A percentile compares a stretch with the other conserved stretches of the same genome.
These are phyloP conservation scores for Sardinella longiceps DNA, from an alignment of 2,797 vertebrate genomes.

Conservation along the genomic window DNA sequence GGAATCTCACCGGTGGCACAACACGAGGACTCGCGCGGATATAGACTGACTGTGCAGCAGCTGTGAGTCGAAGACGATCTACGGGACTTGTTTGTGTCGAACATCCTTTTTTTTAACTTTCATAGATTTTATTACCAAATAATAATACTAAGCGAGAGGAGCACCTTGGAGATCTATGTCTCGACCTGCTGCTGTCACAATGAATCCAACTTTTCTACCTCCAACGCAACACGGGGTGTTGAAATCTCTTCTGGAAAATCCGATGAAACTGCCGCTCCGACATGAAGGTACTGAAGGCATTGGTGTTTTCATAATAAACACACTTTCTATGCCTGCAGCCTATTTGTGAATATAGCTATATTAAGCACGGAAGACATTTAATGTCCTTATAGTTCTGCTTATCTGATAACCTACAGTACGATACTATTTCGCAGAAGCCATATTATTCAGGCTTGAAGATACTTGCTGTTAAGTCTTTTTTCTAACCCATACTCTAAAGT, in stretches of 20 bases:
- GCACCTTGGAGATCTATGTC: constrained; percentile 76
- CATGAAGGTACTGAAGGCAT: constrained; percentile 76
- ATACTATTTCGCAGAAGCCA: too few relatives aligned
- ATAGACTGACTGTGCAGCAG: neutral
- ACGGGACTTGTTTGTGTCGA: neutral
- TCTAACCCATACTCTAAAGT: too few relatives aligned
- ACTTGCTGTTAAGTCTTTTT: too few relatives aligned
- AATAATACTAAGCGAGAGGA: constrained; percentile 8
- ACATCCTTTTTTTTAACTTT: neutral
- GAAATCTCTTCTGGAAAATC: constrained; percentile 88
- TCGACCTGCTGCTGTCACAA: constrained; percentile 78
- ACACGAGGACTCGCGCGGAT: neutral
- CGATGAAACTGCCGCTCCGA: constrained; percentile 83
- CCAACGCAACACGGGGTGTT: constrained; percentile 86
- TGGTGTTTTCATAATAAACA: neutral
- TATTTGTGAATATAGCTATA: too few relatives aligned
- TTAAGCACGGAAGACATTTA: neutral
- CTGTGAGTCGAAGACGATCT: neutral
- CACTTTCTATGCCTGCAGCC: too few relatives aligned
- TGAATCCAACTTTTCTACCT: constrained; percentile 83
- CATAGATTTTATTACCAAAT: constrained; percentile 29
- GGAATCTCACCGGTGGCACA: neutral
- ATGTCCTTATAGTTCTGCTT: too few relatives aligned
- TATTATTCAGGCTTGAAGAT: too few relatives aligned
- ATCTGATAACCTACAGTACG: neutral